phyloP scores from a whole-genome alignment of 1,140 invertebrate species.

The Drosophila bipectinata region DNA sequence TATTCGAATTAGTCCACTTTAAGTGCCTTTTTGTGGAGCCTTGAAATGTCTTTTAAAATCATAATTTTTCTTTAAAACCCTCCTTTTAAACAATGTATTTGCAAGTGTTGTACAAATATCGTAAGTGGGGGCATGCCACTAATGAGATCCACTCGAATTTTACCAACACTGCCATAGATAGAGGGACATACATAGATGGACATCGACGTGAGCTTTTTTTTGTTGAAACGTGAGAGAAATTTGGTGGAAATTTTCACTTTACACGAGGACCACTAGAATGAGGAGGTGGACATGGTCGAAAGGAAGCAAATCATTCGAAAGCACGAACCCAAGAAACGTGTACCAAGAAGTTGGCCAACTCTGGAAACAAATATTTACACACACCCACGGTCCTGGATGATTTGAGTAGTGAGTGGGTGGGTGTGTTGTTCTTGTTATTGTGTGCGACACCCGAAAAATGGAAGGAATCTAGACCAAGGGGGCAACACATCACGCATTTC shows the following conservation, averaged over 20 bases:
- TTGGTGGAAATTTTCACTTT: conserved; percentile 10
- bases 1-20: no score
- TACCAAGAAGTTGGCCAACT: conserved; percentile 58
- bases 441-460: conserved; percentile 16
- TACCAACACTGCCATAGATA: no score
- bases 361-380: conserved; percentile 72
- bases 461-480: background rate
- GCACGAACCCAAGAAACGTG: conserved; percentile 28
- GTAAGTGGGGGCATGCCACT: background rate
- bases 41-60: no score
- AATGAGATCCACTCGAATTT: conserved; percentile 31
- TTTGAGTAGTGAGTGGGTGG: background rate
- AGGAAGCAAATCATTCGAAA: conserved; percentile 1
- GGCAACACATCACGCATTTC: conserved; percentile 73
- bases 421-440: conserved; percentile 1
- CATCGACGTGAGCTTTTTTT: conserved; percentile 11
- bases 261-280: background rate
- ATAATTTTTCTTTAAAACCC: no score
- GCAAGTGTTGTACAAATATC: background rate
- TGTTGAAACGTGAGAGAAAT: conserved; percentile 21
- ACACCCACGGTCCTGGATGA: conserved; percentile 23
- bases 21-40: no score
- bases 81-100: background rate
- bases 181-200: conserved; percentile 5
- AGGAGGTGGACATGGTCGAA: background rate